Percentiles rank a stretch among this genome's conserved stretches.
Evolutionary conservation across 2,888 invertebrate genomes (phyloP).

Genomic region (Bursaphelenchus okinawaensis): DNA sequence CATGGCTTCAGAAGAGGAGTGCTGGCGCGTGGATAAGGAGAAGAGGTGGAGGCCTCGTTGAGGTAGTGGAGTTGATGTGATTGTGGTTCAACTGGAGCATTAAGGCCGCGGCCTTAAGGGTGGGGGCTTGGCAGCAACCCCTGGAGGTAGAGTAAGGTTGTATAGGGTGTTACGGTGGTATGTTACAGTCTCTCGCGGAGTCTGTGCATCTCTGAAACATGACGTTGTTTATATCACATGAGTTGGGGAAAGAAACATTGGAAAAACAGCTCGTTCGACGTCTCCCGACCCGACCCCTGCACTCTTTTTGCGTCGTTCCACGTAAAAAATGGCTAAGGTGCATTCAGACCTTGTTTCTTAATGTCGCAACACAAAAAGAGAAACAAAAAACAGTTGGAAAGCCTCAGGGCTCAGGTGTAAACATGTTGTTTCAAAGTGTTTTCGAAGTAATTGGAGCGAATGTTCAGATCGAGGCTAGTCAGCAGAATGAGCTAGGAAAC

Average conservation of each 20-base stretch:
- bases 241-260: background rate
- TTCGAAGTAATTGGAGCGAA: no score
- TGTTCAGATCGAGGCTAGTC: no score
- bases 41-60: background rate
- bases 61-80: background rate
- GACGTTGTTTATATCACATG: background rate
- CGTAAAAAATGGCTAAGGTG: background rate
- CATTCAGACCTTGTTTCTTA: background rate
- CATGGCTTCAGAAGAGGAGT: background rate
- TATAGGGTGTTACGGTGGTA: background rate
- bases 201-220: background rate
- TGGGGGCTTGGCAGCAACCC: background rate
- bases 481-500: no score
- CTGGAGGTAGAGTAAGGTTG: background rate
- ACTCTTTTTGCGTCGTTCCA: background rate
- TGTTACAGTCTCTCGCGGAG: no score
- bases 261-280: background rate
- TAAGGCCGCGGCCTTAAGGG: background rate
- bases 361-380: background rate
- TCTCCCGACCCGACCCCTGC: background rate
- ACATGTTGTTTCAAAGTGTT: no score
- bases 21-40: constrained; percentile 14
- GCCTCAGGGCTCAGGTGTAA: background rate
- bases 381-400: background rate
- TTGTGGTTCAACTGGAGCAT: background rate